Evolutionary conservation across 2,888 invertebrate species (phyloP), one percentile per base, ranked within the genome.

Genomic region (Eugnorisma glareosa): DNA sequence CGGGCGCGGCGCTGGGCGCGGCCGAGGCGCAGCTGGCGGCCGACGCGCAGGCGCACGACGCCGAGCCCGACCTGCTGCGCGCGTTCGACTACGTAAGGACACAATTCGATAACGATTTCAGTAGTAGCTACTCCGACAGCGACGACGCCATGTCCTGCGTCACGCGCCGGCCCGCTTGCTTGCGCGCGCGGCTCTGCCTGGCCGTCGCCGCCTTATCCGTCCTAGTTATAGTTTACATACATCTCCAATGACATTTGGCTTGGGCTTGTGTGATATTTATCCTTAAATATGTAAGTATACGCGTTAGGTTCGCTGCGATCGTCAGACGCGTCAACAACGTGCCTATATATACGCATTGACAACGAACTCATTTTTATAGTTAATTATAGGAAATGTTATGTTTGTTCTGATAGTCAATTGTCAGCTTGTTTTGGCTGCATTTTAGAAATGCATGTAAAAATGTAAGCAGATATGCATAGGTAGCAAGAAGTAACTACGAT

Each of bases 1-100:
- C 98, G 40, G 96, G 97, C 85, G 94, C 97, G 79, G 97, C 98
- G 92, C 94, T 98, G 84, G 95, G 97, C 73, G 97, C 97, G 75
- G 97, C 97, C 0, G 97, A 98, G 93, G 97, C 96, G 82, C 92
- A 97, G 89, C 94, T 97, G 92, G 94, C 96, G 35, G 61, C 61
- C 35, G 59, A 31, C 1, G 75, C 96, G 95, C 31, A 95, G 95
- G 31, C 18, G 59, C 59, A 10, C 95, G 95, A 97, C 76, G 92
- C 95, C 1, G 94, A 95, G 54, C 96, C 96, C 73, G 97, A 97
- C 89, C 92, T 96, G 71, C 95, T 97, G 51, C 95, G 95, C 83
- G 93, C 95, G 40, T 94, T 95, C 91, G 97, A 97, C 94, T 96
- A 96, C 90, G 97, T 97, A 97, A 97, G 97, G 93, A 91, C 92